A percentile compares a stretch with the other conserved stretches of the same genome.
phyloP scores from a whole-genome alignment of 2,888 invertebrate species.

The Polydrusus pterygomalis region DNA sequence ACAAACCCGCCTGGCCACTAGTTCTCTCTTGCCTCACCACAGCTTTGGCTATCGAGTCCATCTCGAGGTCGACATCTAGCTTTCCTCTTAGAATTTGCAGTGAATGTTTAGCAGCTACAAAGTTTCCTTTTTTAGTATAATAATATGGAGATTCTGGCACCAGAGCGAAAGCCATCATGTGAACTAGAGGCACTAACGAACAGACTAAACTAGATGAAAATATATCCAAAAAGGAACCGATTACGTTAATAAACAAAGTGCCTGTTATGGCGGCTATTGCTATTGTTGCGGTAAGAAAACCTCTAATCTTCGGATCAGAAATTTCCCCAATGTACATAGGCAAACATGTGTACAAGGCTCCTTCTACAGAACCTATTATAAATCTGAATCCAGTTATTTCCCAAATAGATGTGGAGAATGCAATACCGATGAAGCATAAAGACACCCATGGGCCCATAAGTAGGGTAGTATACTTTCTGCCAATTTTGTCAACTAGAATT shows the following conservation, averaged over 20 bases:
- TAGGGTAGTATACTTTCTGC: slow-evolving; percentile 74
- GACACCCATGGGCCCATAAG: slow-evolving; percentile 71
- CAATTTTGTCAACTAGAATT: slow-evolving; percentile 78
- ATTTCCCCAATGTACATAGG: slow-evolving; percentile 78
- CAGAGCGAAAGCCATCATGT: slow-evolving; percentile 76
- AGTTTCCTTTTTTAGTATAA: slow-evolving; percentile 69
- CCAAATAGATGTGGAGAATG: slow-evolving; percentile 75
- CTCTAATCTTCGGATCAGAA: slow-evolving; percentile 75
- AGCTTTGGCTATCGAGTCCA: slow-evolving; percentile 66
- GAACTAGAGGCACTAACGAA: slow-evolving; percentile 75
- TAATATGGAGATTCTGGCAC: slow-evolving; percentile 81
- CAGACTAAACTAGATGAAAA: slow-evolving; percentile 75
- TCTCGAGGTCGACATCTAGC: slow-evolving; percentile 73
- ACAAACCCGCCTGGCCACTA: slow-evolving; percentile 72
- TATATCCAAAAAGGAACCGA: slow-evolving; percentile 77
- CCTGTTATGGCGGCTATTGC: slow-evolving; percentile 74
- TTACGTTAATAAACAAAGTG: slow-evolving; percentile 77
- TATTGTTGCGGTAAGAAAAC: slow-evolving; percentile 77
- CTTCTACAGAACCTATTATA: slow-evolving; percentile 74
- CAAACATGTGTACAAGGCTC: slow-evolving; percentile 69
- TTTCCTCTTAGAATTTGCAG: slow-evolving; percentile 77
- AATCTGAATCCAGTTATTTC: slow-evolving; percentile 73
- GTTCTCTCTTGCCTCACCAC: slow-evolving; percentile 70
- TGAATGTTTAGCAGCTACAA: slow-evolving; percentile 73
- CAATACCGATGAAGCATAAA: slow-evolving; percentile 77